Conservation (phyloP, 2,113 vertebrate genomes). For the Tragelaphus scriptus region DNA sequence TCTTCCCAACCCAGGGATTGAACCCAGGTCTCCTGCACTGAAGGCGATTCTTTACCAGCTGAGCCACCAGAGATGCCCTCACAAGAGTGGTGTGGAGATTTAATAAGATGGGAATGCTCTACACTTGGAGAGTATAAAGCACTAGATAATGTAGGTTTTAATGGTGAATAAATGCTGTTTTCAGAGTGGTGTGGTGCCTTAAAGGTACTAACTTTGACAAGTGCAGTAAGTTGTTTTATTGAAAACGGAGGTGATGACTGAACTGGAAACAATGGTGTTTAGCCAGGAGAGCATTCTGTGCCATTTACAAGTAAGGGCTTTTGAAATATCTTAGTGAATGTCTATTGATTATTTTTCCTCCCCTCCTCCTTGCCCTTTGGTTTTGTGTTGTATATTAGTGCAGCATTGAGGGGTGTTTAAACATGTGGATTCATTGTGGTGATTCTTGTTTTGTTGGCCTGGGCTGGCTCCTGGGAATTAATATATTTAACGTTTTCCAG, state of each 20-base stretch:
- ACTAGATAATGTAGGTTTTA: neutral
- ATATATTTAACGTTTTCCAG: neutral
- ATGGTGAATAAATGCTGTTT: neutral
- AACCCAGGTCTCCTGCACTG: neutral
- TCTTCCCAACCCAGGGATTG: neutral
- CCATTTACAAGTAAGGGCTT: neutral
- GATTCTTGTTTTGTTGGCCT: neutral
- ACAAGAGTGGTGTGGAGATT: neutral
- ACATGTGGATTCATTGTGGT: neutral
- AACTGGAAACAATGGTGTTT: neutral
- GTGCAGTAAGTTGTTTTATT: neutral
- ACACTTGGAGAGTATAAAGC: neutral
- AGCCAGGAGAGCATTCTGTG: neutral
- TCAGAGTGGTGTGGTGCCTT: neutral
- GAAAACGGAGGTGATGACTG: neutral
- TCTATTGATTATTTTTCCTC: neutral
- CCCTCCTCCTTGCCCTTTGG: neutral
- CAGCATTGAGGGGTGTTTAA: neutral
- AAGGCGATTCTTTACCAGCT: neutral
- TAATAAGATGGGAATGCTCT: neutral
- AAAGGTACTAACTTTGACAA: neutral
- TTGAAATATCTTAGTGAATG: neutral
- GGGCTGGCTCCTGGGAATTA: neutral
- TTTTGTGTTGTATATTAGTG: neutral
- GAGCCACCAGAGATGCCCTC: neutral